These are phyloP conservation scores for Sebastes steindachneri DNA, from an alignment of 2,797 vertebrate genomes.

Conservation along the genomic window DNA sequence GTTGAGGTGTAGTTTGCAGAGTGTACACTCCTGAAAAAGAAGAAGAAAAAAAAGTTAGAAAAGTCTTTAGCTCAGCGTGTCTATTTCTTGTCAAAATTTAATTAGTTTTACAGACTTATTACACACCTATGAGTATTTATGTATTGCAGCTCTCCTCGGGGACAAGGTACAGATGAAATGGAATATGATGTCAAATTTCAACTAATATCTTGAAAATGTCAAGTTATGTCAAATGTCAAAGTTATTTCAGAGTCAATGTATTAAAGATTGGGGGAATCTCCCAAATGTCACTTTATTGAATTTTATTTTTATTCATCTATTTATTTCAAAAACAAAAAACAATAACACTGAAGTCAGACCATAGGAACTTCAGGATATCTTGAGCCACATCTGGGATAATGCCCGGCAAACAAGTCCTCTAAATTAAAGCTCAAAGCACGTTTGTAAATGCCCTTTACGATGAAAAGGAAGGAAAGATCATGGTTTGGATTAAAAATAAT, in stretches of 20 bases:
- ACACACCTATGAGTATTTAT: not conserved
- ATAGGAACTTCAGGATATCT: not conserved
- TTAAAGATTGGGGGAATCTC: not conserved
- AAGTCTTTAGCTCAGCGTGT: not conserved
- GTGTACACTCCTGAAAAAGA: conserved; percentile 50
- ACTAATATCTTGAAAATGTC: not conserved
- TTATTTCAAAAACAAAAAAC: not conserved
- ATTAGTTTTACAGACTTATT: not conserved
- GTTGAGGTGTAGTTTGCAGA: conserved; percentile 48
- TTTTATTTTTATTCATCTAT: not conserved
- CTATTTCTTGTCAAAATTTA: not conserved
- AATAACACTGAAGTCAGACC: not conserved
- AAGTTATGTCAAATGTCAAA: not conserved
- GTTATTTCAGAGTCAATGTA: not conserved
- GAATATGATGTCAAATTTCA: not conserved
- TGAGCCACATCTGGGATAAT: not conserved
- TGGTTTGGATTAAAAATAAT: not conserved
- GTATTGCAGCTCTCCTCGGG: not conserved
- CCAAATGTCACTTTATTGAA: not conserved
- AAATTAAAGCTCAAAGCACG: not conserved
- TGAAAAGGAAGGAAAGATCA: not conserved
- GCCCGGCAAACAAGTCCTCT: not conserved
- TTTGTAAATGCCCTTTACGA: not conserved
- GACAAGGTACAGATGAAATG: not conserved
- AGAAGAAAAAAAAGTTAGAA: not conserved